phyloP scores from a whole-genome alignment of 2,113 vertebrate species.

The Dromas ardeola region DNA sequence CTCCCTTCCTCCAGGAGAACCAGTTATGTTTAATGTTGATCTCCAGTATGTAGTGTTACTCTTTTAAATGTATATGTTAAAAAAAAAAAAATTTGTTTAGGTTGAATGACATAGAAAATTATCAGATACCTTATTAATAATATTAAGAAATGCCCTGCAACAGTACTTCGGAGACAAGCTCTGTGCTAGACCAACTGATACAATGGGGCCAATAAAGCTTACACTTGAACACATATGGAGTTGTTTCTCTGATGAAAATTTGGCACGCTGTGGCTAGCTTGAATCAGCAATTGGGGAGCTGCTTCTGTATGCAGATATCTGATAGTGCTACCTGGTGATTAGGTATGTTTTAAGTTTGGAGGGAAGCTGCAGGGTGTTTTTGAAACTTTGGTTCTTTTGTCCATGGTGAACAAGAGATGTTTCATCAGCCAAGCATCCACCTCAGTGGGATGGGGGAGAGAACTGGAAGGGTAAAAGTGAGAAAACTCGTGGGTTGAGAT shows the following conservation, averaged over 20 bases:
- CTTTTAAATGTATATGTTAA: not conserved
- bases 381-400: not conserved
- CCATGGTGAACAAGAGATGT: not conserved
- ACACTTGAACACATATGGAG: not conserved
- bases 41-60: not conserved
- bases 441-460: too few species aligned
- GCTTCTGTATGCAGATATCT: not conserved
- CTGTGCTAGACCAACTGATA: not conserved
- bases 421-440: not conserved
- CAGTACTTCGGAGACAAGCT: not conserved
- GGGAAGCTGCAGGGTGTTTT: not conserved
- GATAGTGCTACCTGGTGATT: not conserved
- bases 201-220: not conserved
- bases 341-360: not conserved
- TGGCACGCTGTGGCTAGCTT: not conserved
- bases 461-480: not conserved
- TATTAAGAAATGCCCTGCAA: not conserved
- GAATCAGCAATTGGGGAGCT: not conserved
- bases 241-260: not conserved
- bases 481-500: not conserved
- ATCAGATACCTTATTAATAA: not conserved
- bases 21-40: not conserved
- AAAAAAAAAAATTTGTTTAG: not conserved
- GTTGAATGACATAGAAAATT: not conserved
- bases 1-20: not conserved